Percentiles rank a stretch among this genome's conserved stretches.
Conservation (phyloP, 2,113 vertebrate species). For the Ceyx cyanopectus region DNA sequence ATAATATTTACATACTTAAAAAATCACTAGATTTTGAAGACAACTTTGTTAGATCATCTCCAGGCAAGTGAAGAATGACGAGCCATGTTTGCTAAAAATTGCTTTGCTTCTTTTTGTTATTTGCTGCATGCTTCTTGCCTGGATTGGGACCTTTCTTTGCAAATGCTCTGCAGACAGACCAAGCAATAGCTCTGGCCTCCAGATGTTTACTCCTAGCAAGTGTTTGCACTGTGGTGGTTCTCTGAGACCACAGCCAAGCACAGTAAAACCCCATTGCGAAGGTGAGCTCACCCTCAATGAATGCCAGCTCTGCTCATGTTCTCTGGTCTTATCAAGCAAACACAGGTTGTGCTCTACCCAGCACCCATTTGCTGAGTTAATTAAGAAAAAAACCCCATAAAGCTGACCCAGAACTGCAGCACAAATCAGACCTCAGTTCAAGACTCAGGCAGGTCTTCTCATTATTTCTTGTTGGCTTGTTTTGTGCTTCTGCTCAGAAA, state of each 20-base stretch:
- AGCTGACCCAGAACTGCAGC: background rate
- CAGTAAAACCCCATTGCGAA: background rate
- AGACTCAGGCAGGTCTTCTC: background rate
- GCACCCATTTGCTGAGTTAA: background rate
- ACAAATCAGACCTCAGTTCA: background rate
- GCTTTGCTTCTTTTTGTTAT: slow-evolving; percentile 16
- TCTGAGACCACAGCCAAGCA: background rate
- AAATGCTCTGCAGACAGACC: background rate
- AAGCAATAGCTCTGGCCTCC: background rate
- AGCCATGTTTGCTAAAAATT: background rate
- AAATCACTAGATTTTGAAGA: slow-evolving; percentile 48
- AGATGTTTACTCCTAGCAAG: background rate
- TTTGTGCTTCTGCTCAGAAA: background rate
- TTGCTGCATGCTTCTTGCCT: background rate
- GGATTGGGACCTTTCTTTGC: background rate
- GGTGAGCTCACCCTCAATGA: slow-evolving; percentile 28
- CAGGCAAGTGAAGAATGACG: background rate
- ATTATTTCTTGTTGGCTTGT: background rate
- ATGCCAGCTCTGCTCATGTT: background rate
- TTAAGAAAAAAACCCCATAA: background rate
- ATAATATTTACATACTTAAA: slow-evolving; percentile 43
- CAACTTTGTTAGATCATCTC: slow-evolving; percentile 1
- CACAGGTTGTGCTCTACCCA: background rate
- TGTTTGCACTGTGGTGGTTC: slow-evolving; percentile 1
- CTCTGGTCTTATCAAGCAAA: background rate